Percentiles rank a stretch among this genome's conserved stretches.
These are phyloP conservation scores for Dicranocentrus wangi DNA, from an alignment of 2,888 invertebrate species.

Conservation along the genomic window DNA sequence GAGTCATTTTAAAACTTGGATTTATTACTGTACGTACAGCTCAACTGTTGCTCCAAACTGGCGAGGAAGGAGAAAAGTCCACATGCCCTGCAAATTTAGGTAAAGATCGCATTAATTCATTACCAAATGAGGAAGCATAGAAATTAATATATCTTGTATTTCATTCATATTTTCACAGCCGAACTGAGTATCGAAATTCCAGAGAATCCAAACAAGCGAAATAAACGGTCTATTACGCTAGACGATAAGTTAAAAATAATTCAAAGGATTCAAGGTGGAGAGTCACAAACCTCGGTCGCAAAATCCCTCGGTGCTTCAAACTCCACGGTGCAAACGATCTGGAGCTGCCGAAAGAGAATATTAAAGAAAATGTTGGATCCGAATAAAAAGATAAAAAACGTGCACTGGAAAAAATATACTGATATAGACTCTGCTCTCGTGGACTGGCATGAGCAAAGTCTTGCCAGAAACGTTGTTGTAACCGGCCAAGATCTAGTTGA, in stretches of 20 bases:
- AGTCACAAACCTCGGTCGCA: slow-evolving; percentile 56
- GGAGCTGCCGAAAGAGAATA: slow-evolving; percentile 55
- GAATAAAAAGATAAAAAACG: slow-evolving; percentile 42
- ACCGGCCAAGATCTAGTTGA: background rate
- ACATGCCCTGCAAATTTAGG: background rate
- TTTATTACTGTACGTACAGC: too few relatives aligned
- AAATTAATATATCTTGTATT: too few relatives aligned
- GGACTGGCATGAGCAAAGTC: slow-evolving; percentile 26
- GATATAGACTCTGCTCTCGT: slow-evolving; percentile 34
- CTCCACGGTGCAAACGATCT: slow-evolving; percentile 62
- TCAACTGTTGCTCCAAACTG: background rate
- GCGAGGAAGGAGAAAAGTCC: background rate
- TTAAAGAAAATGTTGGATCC: slow-evolving; percentile 34
- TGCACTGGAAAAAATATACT: slow-evolving; percentile 52
- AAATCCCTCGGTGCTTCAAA: slow-evolving; percentile 39
- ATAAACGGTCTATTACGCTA: slow-evolving; percentile 40
- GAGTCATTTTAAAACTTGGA: too few relatives aligned
- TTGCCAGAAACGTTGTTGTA: background rate
- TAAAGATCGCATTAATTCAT: too few relatives aligned
- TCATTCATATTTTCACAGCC: too few relatives aligned
- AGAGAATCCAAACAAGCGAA: slow-evolving; percentile 61
- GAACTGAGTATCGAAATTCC: slow-evolving; percentile 41
- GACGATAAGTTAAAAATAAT: slow-evolving; percentile 59
- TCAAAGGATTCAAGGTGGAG: slow-evolving; percentile 51
- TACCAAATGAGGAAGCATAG: background rate